phyloP scores from a whole-genome alignment of 2,113 vertebrate species.

The Beaufortia kweichowensis region DNA sequence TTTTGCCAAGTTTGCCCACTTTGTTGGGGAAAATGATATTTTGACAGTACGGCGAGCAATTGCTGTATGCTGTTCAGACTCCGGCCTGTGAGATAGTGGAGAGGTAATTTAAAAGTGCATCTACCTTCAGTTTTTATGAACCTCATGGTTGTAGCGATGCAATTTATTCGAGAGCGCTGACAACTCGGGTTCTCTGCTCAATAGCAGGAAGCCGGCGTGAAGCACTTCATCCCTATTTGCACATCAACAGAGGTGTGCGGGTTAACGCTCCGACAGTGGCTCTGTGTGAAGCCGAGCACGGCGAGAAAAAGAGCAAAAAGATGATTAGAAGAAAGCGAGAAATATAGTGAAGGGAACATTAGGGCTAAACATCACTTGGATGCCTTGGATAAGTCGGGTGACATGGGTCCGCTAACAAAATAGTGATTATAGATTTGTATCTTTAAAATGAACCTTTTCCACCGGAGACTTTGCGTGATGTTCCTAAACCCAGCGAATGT shows the following conservation, averaged over 20 bases:
- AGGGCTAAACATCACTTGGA: constrained; percentile 66
- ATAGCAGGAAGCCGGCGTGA: constrained; percentile 5
- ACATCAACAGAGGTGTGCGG: constrained; percentile 68
- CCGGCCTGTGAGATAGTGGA: constrained; percentile 16
- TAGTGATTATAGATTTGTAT: constrained; percentile 35
- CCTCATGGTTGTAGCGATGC: constrained; percentile 23
- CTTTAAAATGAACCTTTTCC: neutral
- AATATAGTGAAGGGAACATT: constrained; percentile 14
- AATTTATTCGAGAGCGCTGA: constrained; percentile 51
- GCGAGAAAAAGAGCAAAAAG: constrained; percentile 30
- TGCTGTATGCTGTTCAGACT: neutral
- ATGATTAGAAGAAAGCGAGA: constrained; percentile 31
- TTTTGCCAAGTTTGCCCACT: constrained; percentile 19
- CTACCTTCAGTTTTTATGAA: constrained; percentile 47
- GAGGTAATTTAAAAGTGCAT: constrained; percentile 57
- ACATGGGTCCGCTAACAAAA: constrained; percentile 11
- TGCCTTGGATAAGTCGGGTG: neutral
- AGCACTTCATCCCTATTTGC: constrained; percentile 64
- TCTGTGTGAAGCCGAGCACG: constrained; percentile 54
- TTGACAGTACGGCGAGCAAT: constrained; percentile 21
- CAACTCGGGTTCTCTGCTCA: constrained; percentile 27
- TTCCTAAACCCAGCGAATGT: too few species aligned
- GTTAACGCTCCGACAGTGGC: constrained; percentile 58
- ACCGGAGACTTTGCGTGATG: too few species aligned
- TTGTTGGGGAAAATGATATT: constrained; percentile 19